Base-by-base conservation (phyloP, 1,140 invertebrate species). In the Hypothenemus hampei region DNA sequence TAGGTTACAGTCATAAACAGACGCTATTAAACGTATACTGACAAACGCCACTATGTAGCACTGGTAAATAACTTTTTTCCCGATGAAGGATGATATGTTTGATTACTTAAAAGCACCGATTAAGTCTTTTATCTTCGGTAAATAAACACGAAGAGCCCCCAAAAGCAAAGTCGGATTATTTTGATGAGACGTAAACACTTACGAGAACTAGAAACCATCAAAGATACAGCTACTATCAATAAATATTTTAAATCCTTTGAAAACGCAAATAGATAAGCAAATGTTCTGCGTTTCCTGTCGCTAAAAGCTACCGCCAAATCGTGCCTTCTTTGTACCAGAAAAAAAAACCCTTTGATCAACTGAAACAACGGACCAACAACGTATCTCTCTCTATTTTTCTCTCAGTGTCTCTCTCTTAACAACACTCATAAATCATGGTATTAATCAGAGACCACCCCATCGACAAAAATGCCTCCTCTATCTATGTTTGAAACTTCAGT, bases 241-340 rank as follows among this genome's bases (percentile, higher is more conserved):
- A 65, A 65, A 65, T 65, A 65, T 64, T 65, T 65, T 63, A 65
- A 63, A 62, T 57, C 64, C 55, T 65, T 65, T 63, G 61, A 63
- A 59, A 63, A 57, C 53, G 56, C 57, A 65, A 65, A 62, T 60
- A 63, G 62, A 65, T 61, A 63, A 65, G 61, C 63, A 63, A 65
- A 65, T 65, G 61, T 61, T 56, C 48, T 49, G 55, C 53, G 53
- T 65, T 65, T 65, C 61, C 63, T 59, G 58, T 53, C 44, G 46
- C 55, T 57, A 44, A 51, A 56, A 56, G 44, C 33, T 18, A 35
- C 16, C 36, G n/a, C n/a, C n/a, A n/a, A n/a, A n/a, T n/a, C n/a
- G n/a, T n/a, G n/a, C n/a, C n/a, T n/a, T n/a, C n/a, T n/a, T n/a
- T n/a, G n/a, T n/a, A n/a, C n/a, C n/a, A n/a, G n/a, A n/a, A n/a